These are phyloP conservation scores for Fopius arisanus DNA, from an alignment of 1,140 invertebrate species.

Conservation along the genomic window DNA sequence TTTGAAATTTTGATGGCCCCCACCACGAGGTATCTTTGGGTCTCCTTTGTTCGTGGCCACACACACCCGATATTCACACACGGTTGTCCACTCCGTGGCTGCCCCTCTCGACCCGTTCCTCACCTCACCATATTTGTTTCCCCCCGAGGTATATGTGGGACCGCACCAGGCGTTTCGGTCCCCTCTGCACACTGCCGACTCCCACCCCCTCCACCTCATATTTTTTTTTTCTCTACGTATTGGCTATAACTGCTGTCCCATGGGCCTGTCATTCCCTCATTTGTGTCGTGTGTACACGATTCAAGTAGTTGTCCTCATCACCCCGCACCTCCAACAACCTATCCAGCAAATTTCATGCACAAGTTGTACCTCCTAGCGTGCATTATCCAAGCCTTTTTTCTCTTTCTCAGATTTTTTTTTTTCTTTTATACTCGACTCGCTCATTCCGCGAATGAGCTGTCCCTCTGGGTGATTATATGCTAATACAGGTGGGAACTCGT, in stretches of 20 bases:
- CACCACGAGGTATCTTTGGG: constrained; percentile 66
- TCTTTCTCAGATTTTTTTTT: neutral
- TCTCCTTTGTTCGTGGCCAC: constrained; percentile 4
- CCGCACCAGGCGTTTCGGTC: neutral
- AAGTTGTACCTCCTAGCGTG: neutral
- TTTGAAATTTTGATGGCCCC: constrained; percentile 73
- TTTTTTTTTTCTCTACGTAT: constrained; percentile 9
- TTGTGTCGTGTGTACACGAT: neutral
- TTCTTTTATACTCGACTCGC: neutral
- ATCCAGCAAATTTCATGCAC: neutral
- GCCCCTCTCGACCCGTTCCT: neutral
- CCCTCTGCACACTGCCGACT: neutral
- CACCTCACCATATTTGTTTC: neutral
- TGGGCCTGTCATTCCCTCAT: constrained; percentile 16
- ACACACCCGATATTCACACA: neutral
- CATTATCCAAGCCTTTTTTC: neutral
- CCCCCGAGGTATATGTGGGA: neutral
- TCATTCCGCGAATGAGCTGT: neutral
- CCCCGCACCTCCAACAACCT: neutral
- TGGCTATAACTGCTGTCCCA: neutral
- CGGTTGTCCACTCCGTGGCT: neutral
- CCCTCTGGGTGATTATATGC: neutral
- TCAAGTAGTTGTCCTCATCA: neutral
- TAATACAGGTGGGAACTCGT: neutral
- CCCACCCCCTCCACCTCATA: neutral